Evolutionary conservation across 2,113 vertebrate genomes (phyloP).

Genomic region (Micronycteris hirsuta): DNA sequence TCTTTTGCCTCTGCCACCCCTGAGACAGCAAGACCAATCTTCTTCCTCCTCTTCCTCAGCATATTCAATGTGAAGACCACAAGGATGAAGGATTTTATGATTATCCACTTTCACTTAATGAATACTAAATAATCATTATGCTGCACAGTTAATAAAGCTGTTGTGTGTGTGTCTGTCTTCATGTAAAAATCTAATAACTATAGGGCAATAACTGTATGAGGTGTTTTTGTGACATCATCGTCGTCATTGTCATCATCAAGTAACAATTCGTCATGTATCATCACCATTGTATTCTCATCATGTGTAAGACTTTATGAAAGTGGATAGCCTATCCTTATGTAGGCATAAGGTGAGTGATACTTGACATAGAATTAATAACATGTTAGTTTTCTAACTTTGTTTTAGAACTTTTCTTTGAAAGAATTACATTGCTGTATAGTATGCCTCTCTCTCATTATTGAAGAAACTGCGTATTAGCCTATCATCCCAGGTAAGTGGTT

Average conservation of each 20-base stretch:
- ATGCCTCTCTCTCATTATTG: neutral
- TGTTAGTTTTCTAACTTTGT: neutral
- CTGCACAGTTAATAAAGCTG: neutral
- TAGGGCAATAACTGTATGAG: neutral
- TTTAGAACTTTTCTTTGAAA: neutral
- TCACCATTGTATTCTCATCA: no score
- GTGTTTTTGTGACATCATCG: no score
- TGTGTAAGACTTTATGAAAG: neutral
- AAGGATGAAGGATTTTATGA: neutral
- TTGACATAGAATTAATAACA: neutral
- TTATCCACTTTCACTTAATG: neutral
- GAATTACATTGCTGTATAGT: neutral
- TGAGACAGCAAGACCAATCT: neutral
- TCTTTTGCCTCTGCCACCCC: neutral
- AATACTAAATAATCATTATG: neutral
- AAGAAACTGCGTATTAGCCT: neutral
- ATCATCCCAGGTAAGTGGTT: neutral
- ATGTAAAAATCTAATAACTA: neutral
- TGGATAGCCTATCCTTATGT: neutral
- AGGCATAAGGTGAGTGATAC: neutral
- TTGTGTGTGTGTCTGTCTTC: neutral
- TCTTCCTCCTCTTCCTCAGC: neutral
- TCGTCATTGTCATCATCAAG: neutral
- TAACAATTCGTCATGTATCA: neutral
- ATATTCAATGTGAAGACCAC: neutral